These are phyloP conservation scores for Himantopus leucocephalus DNA, from an alignment of 2,113 vertebrate genomes.

Conservation along the genomic window DNA sequence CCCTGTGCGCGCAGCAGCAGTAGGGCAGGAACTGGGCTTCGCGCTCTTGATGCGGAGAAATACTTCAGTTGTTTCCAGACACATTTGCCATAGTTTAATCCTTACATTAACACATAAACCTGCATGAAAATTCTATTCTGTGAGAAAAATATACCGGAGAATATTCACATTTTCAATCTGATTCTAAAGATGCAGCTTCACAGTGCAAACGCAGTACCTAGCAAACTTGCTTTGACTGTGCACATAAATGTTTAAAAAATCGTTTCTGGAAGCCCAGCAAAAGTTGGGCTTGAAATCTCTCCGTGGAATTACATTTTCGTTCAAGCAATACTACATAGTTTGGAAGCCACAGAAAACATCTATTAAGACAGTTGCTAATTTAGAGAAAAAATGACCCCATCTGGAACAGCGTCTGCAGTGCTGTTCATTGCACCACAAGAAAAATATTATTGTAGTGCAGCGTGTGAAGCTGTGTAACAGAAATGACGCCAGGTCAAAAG, in stretches of 20 bases:
- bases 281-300: constrained; percentile 2
- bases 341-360: constrained; percentile 26
- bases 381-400: constrained; percentile 33
- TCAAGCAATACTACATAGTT: neutral
- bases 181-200: neutral
- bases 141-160: neutral
- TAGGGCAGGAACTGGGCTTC: neutral
- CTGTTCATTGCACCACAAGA: constrained; percentile 24
- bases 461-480: neutral
- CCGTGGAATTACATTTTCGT: neutral
- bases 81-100: neutral
- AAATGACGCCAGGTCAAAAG: constrained; percentile 45
- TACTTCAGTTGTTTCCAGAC: neutral
- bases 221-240: neutral
- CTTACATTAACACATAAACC: neutral
- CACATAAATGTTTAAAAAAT: neutral
- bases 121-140: neutral
- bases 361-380: constrained; percentile 51
- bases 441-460: constrained; percentile 46
- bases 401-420: neutral
- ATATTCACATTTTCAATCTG: neutral
- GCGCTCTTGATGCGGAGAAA: neutral
- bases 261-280: neutral
- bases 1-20: neutral
- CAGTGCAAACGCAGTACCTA: fast-evolving